Conservation (phyloP, 2,888 invertebrate genomes). For the Tetropium fuscum region DNA sequence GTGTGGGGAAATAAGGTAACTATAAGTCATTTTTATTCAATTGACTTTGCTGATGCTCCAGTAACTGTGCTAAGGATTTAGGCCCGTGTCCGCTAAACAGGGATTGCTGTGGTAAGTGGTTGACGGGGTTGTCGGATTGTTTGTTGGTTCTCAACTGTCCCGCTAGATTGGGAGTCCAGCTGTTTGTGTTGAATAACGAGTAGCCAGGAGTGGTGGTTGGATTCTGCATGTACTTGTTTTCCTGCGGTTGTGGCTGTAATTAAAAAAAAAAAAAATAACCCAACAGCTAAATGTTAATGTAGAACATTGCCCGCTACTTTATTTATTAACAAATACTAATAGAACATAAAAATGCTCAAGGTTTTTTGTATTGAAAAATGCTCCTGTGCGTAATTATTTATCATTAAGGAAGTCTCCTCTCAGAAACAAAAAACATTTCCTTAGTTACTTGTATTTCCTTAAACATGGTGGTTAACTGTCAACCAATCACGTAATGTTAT, state of each 20-base stretch:
- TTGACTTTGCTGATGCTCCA: conserved; percentile 81
- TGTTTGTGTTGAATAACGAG: conserved; percentile 63
- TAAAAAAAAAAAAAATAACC: not conserved
- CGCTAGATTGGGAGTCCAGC: conserved; percentile 63
- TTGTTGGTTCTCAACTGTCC: conserved; percentile 52
- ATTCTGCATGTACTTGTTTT: conserved; percentile 32
- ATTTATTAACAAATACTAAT: no score
- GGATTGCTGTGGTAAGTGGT: conserved; percentile 69
- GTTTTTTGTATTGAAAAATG: no score
- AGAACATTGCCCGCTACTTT: no score
- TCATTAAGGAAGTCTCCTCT: no score
- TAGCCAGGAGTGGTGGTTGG: conserved; percentile 54
- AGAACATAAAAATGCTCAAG: no score
- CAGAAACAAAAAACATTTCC: no score
- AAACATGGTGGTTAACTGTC: no score
- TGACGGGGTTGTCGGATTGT: conserved; percentile 30
- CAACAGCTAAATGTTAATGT: no score
- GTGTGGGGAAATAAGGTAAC: conserved; percentile 6
- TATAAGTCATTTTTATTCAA: conserved; percentile 46
- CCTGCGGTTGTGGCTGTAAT: conserved; percentile 31
- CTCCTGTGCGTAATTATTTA: no score
- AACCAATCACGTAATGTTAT: no score
- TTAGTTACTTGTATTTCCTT: no score
- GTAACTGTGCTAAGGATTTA: conserved; percentile 81
- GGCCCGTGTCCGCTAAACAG: conserved; percentile 79